A percentile compares a stretch with the other conserved stretches of the same genome.
phyloP scores from a whole-genome alignment of 2,797 vertebrate species.

The Anabas testudineus region DNA sequence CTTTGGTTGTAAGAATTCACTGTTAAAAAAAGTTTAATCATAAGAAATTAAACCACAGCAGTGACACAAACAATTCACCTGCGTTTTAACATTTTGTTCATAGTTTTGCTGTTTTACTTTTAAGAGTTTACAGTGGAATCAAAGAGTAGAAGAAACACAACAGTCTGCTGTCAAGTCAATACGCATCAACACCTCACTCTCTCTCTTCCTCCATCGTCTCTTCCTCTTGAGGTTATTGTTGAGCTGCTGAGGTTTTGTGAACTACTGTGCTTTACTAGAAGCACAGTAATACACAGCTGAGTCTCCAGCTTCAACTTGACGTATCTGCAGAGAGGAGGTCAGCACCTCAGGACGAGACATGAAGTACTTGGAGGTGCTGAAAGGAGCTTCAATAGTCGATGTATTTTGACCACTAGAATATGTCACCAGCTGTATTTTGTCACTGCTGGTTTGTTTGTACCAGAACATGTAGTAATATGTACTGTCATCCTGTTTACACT shows the following conservation, averaged over 20 bases:
- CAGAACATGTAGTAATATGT: constrained; percentile 64
- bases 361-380: constrained; percentile 37
- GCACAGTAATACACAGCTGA: constrained; percentile 77
- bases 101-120: too few relatives aligned
- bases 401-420: neutral
- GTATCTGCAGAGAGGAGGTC: constrained; percentile 38
- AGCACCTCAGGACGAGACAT: constrained; percentile 36
- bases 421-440: constrained; percentile 45
- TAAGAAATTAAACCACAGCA: too few relatives aligned
- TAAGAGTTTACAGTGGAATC: too few relatives aligned
- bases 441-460: constrained; percentile 59
- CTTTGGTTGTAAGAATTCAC: too few relatives aligned
- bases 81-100: too few relatives aligned
- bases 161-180: too few relatives aligned
- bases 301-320: constrained; percentile 27
- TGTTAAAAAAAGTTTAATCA: too few relatives aligned
- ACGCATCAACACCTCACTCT: too few relatives aligned
- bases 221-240: constrained; percentile 23
- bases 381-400: constrained; percentile 14
- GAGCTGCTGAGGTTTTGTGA: constrained; percentile 34
- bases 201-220: too few relatives aligned
- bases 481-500: constrained; percentile 60
- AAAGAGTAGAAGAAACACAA: too few relatives aligned
- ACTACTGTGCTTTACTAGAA: constrained; percentile 59
- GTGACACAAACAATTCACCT: too few relatives aligned